Evolutionary conservation across 2,797 vertebrate species (phyloP), one percentile per base, ranked within the genome.

Genomic region (Sebastes alutus): DNA sequence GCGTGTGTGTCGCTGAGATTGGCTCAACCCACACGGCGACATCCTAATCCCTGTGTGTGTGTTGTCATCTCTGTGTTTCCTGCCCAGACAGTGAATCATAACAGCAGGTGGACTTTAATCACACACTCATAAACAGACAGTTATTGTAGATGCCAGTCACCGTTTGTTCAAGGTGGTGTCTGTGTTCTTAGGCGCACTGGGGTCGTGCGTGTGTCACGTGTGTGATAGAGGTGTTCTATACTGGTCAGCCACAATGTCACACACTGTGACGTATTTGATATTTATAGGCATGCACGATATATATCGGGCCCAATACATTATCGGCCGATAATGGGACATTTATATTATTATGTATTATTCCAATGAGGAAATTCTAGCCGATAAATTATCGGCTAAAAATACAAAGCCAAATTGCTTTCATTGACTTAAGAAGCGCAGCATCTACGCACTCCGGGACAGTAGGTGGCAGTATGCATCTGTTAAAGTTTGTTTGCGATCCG

Each of bases 11-110:
- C 13, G 13, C 81, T 64, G 72, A 61, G 78, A 72, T 87, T 70
- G 60, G 54, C 32, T 83, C 70, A 78, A 52, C 78, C 85, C 77
- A 78, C 78, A 62, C 77, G 81, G 67, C 56, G 18, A 80, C 84
- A 63, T 81, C 64, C 69, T 87, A 88, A 91, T 91, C 87, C 78
- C 63, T 64, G 58, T 46, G 78, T 70, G 80, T 87, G 86, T 87
- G 86, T 83, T 58, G 84, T 92, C 81, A 80, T 87, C 79, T 74
- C 46, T 63, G 55, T 49, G 76, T 82, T 84, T 88, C 81, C 89
- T 82, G 77, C 60, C 83, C 90, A 93, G 92, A 90, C 93, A 72
- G 72, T 91, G 93, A 94, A 89, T 94, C 89, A 95, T 63, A 76
- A 13, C 83, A 87, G 82, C 87, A 88, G 91, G 81, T 93, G 92